Conservation (phyloP, 1,140 invertebrate genomes). For the Campodea augens region DNA sequence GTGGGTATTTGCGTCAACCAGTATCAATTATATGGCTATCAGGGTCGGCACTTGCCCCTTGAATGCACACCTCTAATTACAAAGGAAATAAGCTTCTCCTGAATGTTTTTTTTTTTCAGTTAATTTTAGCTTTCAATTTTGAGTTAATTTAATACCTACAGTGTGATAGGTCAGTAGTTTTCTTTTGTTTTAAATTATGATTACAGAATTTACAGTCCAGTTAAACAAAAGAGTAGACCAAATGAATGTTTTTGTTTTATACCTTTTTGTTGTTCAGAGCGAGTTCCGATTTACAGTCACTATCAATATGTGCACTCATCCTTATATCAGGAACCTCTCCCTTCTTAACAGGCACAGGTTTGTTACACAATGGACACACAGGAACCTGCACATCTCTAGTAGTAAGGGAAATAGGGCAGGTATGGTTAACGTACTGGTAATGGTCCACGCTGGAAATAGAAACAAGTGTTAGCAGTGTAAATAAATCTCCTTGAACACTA, state of each 20-base stretch:
- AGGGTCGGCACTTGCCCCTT: too few species aligned
- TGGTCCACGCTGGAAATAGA: conserved; percentile 49
- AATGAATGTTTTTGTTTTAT: not conserved
- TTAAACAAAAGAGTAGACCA: not conserved
- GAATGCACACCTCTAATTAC: too few species aligned
- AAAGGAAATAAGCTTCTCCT: too few species aligned
- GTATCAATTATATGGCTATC: too few species aligned
- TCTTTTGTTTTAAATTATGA: not conserved
- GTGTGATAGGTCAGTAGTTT: not conserved
- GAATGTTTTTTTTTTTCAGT: too few species aligned
- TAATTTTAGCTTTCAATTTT: too few species aligned
- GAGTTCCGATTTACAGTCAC: conserved; percentile 75
- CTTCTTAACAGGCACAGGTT: conserved; percentile 57
- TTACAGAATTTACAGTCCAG: not conserved
- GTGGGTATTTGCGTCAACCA: too few species aligned
- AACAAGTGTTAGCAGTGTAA: too few species aligned
- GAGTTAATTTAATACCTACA: too few species aligned
- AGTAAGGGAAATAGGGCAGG: conserved; percentile 47
- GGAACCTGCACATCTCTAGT: conserved; percentile 75
- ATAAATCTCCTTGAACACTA: too few species aligned
- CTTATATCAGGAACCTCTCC: conserved; percentile 67
- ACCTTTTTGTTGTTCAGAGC: conserved; percentile 43
- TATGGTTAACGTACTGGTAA: conserved; percentile 58
- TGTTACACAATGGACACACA: conserved; percentile 77
- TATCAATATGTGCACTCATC: conserved; percentile 77